Evolutionary conservation across 2,888 invertebrate genomes (phyloP).

Genomic region (Drosophila testacea): DNA sequence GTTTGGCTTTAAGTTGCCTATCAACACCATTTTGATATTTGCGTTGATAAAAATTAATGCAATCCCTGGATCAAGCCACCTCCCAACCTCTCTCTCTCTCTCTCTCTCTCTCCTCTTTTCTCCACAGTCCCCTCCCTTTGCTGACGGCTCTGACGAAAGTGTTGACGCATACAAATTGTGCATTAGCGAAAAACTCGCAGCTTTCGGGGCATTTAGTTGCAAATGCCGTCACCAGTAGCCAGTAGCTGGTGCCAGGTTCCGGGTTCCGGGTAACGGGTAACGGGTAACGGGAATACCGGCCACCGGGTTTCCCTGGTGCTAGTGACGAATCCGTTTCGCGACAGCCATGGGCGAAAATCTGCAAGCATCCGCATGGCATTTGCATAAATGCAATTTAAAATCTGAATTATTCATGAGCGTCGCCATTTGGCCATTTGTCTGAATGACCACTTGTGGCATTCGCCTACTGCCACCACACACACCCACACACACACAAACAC

Average conservation of each 20-base stretch:
- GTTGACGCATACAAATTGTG: constrained; percentile 82
- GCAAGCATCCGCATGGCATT: constrained; percentile 78
- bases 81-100: background rate
- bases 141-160: constrained; percentile 65
- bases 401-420: constrained; percentile 79
- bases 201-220: constrained; percentile 78
- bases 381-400: constrained; percentile 81
- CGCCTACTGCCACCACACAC: constrained; percentile 26
- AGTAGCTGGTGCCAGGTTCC: constrained; percentile 10
- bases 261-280: background rate
- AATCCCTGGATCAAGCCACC: constrained; percentile 1
- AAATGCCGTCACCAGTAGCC: constrained; percentile 67
- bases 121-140: background rate
- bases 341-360: constrained; percentile 75
- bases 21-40: constrained; percentile 68
- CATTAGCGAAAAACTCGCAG: constrained; percentile 80
- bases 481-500: background rate
- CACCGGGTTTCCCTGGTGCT: constrained; percentile 20
- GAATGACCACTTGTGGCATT: constrained; percentile 81
- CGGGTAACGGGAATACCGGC: constrained; percentile 2
- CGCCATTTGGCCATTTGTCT: constrained; percentile 82
- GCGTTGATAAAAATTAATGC: constrained; percentile 71
- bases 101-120: background rate
- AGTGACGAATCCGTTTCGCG: constrained; percentile 57
- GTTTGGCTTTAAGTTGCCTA: constrained; percentile 39